phyloP scores from a whole-genome alignment of 2,797 vertebrate species.

The Ara ararauna region DNA sequence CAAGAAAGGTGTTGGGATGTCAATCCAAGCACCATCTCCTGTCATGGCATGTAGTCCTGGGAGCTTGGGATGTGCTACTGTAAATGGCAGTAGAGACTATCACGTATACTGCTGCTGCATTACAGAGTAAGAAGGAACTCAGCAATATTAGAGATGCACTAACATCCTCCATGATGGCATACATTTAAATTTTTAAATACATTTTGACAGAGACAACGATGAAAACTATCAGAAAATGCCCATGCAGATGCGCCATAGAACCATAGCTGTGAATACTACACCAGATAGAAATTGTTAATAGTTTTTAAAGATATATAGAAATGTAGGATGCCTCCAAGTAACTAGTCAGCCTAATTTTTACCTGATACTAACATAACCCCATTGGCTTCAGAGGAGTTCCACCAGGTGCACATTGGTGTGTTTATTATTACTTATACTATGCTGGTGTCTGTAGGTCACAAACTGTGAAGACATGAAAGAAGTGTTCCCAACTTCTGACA shows the following conservation, averaged over 20 bases:
- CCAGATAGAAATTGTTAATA: neutral
- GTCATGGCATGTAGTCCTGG: constrained; percentile 17
- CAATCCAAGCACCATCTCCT: constrained; percentile 43
- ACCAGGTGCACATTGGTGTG: neutral
- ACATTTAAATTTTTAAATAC: neutral
- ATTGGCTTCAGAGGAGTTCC: neutral
- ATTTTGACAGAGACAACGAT: neutral
- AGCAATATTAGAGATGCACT: neutral
- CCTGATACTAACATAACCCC: neutral
- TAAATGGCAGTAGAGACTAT: constrained; percentile 15
- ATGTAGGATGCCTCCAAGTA: neutral
- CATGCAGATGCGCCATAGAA: neutral
- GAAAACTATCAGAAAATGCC: neutral
- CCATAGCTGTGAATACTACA: neutral
- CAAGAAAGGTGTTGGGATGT: constrained; percentile 66
- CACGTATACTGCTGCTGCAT: neutral
- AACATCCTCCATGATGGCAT: neutral
- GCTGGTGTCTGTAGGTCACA: constrained; percentile 16
- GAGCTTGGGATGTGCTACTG: constrained; percentile 15
- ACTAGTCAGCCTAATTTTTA: constrained; percentile 15
- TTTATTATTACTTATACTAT: constrained; percentile 41
- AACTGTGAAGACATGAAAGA: constrained; percentile 40
- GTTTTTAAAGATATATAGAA: neutral
- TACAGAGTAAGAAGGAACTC: neutral
- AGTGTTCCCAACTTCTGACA: neutral